Conservation (phyloP, 1,140 invertebrate genomes). For the Drosophila saltans region DNA sequence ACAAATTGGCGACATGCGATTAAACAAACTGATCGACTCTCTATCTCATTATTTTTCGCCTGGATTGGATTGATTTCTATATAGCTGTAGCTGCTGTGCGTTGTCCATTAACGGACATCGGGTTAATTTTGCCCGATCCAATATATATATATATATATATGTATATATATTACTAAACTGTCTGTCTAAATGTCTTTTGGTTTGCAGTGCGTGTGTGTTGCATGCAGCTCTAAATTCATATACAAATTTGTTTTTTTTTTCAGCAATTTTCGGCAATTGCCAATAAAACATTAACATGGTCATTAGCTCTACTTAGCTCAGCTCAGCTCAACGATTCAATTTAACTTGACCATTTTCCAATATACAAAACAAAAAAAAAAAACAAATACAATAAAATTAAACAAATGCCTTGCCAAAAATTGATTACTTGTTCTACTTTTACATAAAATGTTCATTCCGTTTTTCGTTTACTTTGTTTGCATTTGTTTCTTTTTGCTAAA, state of each 20-base stretch:
- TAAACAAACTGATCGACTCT: conserved; percentile 43
- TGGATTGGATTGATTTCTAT: conserved; percentile 29
- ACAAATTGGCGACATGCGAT: conserved; percentile 63
- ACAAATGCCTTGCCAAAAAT: conserved; percentile 41
- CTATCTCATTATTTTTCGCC: conserved; percentile 14
- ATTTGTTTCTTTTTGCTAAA: conserved; percentile 33
- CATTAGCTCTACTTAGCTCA: conserved; percentile 18
- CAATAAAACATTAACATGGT: conserved; percentile 24
- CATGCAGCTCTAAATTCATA: conserved; percentile 68
- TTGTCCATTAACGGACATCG: background rate
- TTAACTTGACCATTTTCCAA: conserved; percentile 5
- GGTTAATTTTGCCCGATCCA: background rate
- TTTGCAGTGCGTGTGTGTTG: conserved; percentile 31
- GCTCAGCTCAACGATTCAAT: conserved; percentile 49
- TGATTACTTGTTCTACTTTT: conserved; percentile 33
- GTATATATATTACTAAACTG: background rate
- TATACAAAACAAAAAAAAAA: background rate
- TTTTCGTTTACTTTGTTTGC: background rate
- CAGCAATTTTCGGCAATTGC: conserved; percentile 72
- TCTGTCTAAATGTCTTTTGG: conserved; percentile 22
- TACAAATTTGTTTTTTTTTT: conserved; percentile 47
- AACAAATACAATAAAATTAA: conserved; percentile 25
- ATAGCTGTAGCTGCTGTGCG: background rate
- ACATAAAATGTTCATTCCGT: conserved; percentile 22
- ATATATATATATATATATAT: background rate